phyloP scores from a whole-genome alignment of 2,888 invertebrate species.

The Drosophila sordidapex region DNA sequence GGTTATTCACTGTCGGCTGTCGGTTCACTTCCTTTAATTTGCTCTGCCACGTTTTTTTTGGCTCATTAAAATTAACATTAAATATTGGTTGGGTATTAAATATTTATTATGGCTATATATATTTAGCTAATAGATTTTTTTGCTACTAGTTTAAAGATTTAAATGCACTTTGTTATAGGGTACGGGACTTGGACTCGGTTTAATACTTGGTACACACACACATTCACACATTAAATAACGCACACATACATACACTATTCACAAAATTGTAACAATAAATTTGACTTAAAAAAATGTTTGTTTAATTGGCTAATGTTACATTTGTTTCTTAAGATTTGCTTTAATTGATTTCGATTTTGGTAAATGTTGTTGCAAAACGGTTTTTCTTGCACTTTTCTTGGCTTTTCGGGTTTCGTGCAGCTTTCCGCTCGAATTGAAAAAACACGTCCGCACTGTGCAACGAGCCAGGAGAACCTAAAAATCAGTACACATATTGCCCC shows the following conservation, averaged over 20 bases:
- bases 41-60: constrained; percentile 20
- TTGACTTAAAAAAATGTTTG: constrained; percentile 15
- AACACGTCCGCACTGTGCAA: constrained; percentile 80
- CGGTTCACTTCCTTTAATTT: constrained; percentile 32
- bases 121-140: constrained; percentile 16
- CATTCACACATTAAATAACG: neutral
- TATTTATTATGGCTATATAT: constrained; percentile 14
- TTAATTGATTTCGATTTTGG: constrained; percentile 32
- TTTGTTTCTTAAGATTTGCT: constrained; percentile 5
- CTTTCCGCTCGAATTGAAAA: constrained; percentile 42
- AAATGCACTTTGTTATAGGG: constrained; percentile 55
- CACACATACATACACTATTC: constrained; percentile 17
- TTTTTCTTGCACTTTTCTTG: constrained; percentile 49
- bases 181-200: constrained; percentile 12
- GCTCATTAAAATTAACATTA: constrained; percentile 22
- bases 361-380: constrained; percentile 10
- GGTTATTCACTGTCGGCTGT: constrained; percentile 5
- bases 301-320: constrained; percentile 46
- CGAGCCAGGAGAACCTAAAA: constrained; percentile 81
- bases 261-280: constrained; percentile 12
- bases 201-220: constrained; percentile 24
- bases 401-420: constrained; percentile 37
- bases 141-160: constrained; percentile 19
- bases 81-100: constrained; percentile 15
- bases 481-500: constrained; percentile 72